These are phyloP conservation scores for Drepana falcataria DNA, from an alignment of 2,888 invertebrate species.

Conservation along the genomic window DNA sequence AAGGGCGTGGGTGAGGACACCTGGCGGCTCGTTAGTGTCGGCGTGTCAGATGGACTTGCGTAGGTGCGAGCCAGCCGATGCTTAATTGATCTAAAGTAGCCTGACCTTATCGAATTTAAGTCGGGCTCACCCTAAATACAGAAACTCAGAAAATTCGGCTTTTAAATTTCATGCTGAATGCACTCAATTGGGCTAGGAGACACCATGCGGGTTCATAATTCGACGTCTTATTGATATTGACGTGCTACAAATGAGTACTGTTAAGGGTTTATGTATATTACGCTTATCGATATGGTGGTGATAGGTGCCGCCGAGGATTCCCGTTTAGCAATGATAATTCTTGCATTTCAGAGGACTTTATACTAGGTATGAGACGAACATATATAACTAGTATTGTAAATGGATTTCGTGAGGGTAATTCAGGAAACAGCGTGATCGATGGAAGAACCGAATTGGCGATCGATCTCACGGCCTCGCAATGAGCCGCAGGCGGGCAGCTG, in stretches of 20 bases:
- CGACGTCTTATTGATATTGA: conserved; percentile 57
- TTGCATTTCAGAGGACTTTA: conserved; percentile 62
- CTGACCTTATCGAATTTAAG: not conserved
- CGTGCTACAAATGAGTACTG: conserved; percentile 28
- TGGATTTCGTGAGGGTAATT: not conserved
- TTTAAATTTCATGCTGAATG: conserved; percentile 2
- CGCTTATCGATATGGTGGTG: conserved; percentile 32
- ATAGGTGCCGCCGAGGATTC: conserved; percentile 57
- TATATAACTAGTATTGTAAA: not conserved
- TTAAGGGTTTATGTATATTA: not conserved
- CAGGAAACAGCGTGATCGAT: conserved; percentile 11
- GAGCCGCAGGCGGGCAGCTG: conserved; percentile 58
- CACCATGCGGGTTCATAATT: conserved; percentile 65
- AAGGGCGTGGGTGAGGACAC: conserved; percentile 71
- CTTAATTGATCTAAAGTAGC: conserved; percentile 1
- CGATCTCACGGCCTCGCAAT: conserved; percentile 57
- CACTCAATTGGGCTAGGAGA: conserved; percentile 40
- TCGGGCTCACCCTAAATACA: not conserved
- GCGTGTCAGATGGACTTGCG: conserved; percentile 43
- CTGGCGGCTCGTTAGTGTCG: conserved; percentile 72
- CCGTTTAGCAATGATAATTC: conserved; percentile 57
- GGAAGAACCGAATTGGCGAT: conserved; percentile 33
- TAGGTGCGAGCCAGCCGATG: conserved; percentile 27
- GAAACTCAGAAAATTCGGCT: not conserved
- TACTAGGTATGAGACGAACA: conserved; percentile 40